Evolutionary conservation across 2,113 vertebrate genomes (phyloP).

Genomic region (Cinclus cinclus): DNA sequence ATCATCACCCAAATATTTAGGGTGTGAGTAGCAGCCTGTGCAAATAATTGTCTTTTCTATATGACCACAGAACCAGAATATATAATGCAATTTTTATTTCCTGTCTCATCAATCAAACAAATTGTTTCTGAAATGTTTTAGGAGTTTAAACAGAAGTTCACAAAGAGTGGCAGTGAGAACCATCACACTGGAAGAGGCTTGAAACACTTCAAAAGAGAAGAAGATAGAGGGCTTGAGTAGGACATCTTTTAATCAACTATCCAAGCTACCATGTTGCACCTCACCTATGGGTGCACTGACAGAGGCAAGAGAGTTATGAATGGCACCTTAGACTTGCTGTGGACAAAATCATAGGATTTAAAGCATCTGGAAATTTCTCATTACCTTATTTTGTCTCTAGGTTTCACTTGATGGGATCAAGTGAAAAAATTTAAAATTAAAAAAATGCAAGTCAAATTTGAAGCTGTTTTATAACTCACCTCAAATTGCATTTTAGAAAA

Average conservation of each 20-base stretch:
- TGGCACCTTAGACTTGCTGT: background rate
- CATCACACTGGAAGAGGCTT: background rate
- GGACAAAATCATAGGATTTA: background rate
- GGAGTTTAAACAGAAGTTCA: background rate
- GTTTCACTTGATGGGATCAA: background rate
- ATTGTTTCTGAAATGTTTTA: background rate
- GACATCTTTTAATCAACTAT: background rate
- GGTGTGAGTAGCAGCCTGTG: background rate
- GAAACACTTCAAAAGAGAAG: background rate
- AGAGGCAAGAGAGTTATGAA: background rate
- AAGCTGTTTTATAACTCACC: background rate
- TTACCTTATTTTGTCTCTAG: background rate
- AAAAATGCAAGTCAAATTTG: background rate
- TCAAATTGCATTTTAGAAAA: background rate
- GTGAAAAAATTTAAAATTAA: background rate
- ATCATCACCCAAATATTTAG: slow-evolving; percentile 41
- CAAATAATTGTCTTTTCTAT: background rate
- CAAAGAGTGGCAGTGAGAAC: background rate
- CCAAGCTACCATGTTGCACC: background rate
- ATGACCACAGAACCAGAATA: background rate
- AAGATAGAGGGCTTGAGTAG: background rate
- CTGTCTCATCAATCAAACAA: background rate
- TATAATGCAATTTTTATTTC: background rate
- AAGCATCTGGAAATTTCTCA: background rate
- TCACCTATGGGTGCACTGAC: background rate